Base-by-base conservation (phyloP, 2,113 vertebrate species). In the Hyperopisus bebe region DNA sequence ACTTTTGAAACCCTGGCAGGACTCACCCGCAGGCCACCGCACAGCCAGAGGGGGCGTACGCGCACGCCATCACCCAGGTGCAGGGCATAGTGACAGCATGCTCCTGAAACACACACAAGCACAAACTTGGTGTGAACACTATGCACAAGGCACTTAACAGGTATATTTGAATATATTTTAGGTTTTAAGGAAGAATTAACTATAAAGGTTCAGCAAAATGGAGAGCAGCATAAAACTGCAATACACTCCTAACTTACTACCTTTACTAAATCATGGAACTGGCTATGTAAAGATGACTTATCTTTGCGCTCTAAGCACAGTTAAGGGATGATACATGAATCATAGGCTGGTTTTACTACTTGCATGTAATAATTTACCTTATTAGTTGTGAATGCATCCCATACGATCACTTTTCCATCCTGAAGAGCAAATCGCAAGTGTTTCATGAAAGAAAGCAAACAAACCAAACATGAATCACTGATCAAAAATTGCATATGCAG, bases 21-120 rank as follows among this genome's bases (percentile, higher is more conserved):
- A 96, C 98, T 98, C 92, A 99, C 98, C 98, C 98, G 91, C 98
- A 99, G 7, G 98, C 98, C 42, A 99, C 97, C 90, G 98, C 98
- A 42, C 98, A 99, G 90, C 98, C 98, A 0, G 98, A 99, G 0
- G 98, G 98, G 46, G 98, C 98, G 0, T 99, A 99, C 0, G 98
- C 98, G 89, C 98, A 99, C 0, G 98, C 98, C 98, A 99, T 99
- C 93, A 99, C 98, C 98, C 98, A 99, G 47, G 98, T 99, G 92
- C 98, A 99, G 0, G 98, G 98, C 98, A 99, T 99, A 0, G 98
- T 99, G 93, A 99, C 98, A 0, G 98, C 98, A 0, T 99, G 98
- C 58, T 99, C 98, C 98, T 99, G 95, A 91, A 97, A 96, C 55
- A 95, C 93, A 90, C 31, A 90, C 0, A 70, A 89, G 91, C 80